These are phyloP conservation scores for Sternotherus odoratus DNA, from an alignment of 2,797 vertebrate genomes.

Conservation along the genomic window DNA sequence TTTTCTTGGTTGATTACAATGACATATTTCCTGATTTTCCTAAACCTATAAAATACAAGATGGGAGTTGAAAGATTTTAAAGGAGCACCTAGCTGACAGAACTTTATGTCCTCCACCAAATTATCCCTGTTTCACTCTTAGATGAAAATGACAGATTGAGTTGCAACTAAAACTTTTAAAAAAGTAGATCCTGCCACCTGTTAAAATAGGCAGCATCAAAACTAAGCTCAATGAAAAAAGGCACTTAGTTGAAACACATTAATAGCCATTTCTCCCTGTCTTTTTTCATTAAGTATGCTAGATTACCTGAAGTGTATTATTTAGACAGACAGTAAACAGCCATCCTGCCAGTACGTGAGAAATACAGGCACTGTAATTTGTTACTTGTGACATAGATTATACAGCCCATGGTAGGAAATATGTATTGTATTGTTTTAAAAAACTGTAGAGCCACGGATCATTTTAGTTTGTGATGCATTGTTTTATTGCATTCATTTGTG, in stretches of 20 bases:
- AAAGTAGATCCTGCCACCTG: not conserved
- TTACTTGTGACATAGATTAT: not conserved
- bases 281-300: not conserved
- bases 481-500: not conserved
- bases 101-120: constrained; percentile 31
- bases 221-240: constrained; percentile 35
- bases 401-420: not conserved
- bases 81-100: constrained; percentile 45
- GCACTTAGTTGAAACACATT: constrained; percentile 2
- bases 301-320: constrained; percentile 11
- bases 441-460: not conserved
- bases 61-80: constrained; percentile 48
- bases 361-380: not conserved
- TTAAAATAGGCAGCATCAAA: constrained; percentile 39
- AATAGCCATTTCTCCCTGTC: not conserved
- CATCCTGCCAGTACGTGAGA: not conserved
- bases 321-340: constrained; percentile 25
- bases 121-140: not conserved
- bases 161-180: constrained; percentile 7
- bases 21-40: not conserved
- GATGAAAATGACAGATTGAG: constrained; percentile 28
- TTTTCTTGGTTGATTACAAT: not conserved
- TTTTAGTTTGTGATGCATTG: not conserved
- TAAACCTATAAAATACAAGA: constrained; percentile 1
- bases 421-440: not conserved